A percentile compares a stretch with the other conserved stretches of the same genome.
Conservation (phyloP, 2,797 vertebrate genomes). For the Gallinago solitaria region DNA sequence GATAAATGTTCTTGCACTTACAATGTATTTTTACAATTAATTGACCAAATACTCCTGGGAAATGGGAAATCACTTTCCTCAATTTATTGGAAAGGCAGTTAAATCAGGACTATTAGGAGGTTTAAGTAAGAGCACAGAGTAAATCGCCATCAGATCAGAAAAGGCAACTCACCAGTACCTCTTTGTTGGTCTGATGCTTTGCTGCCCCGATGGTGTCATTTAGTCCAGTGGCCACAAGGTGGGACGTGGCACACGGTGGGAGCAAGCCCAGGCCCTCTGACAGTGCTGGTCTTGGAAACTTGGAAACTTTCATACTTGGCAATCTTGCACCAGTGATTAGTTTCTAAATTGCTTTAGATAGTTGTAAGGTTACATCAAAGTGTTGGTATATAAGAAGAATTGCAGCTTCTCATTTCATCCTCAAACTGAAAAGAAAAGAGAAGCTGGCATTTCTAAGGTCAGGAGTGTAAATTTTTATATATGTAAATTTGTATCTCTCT, state of each 20-base stretch:
- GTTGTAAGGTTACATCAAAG: not conserved
- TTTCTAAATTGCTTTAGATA: not conserved
- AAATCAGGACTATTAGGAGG: not conserved
- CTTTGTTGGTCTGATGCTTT: not conserved
- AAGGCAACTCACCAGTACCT: not conserved
- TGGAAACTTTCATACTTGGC: not conserved
- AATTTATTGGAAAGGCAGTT: not conserved
- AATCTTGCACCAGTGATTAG: not conserved
- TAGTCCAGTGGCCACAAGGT: not conserved
- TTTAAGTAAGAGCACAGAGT: not conserved
- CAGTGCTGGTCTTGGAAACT: not conserved
- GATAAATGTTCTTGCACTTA: not conserved
- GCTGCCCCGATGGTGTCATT: accelerated
- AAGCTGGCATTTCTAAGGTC: not conserved
- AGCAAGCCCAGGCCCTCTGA: not conserved
- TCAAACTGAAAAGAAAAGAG: not conserved
- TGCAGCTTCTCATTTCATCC: not conserved
- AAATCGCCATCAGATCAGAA: not conserved
- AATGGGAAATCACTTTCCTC: not conserved
- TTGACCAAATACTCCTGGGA: not conserved
- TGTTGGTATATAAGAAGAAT: not conserved
- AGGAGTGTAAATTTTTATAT: not conserved
- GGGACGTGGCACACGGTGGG: accelerated
- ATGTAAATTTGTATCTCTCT: too few species aligned
- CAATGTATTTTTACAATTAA: not conserved